These are phyloP conservation scores for Carabus problematicus DNA, from an alignment of 2,888 invertebrate species.

Conservation along the genomic window DNA sequence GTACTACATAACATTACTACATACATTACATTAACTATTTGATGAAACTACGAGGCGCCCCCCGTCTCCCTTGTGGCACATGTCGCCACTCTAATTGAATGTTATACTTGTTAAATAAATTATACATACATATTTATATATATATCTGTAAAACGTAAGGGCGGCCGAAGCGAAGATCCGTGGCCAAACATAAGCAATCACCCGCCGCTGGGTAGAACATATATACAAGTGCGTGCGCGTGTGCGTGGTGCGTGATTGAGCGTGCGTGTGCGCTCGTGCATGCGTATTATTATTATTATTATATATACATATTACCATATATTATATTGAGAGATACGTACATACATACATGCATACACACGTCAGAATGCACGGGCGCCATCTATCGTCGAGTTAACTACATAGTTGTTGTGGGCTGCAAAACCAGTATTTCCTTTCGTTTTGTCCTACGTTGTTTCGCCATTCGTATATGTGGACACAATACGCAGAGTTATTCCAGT, in stretches of 20 bases:
- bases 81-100: slow-evolving; percentile 53
- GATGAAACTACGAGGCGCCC: slow-evolving; percentile 30
- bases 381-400: slow-evolving; percentile 47
- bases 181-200: slow-evolving; percentile 43
- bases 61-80: slow-evolving; percentile 4
- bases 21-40: slow-evolving; percentile 12
- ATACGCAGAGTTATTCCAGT: slow-evolving; percentile 53
- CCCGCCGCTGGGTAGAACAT: slow-evolving; percentile 40
- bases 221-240: slow-evolving; percentile 6
- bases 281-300: no score
- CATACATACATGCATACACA: no score
- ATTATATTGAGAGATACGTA: no score
- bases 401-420: slow-evolving; percentile 56
- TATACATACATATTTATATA: slow-evolving; percentile 54
- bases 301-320: neutral
- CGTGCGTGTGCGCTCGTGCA: slow-evolving; percentile 35
- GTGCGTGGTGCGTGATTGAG: slow-evolving; percentile 33
- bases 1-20: neutral
- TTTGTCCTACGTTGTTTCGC: slow-evolving; percentile 54
- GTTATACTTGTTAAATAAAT: slow-evolving; percentile 59
- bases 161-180: slow-evolving; percentile 47
- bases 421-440: slow-evolving; percentile 56
- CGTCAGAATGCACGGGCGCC: neutral
- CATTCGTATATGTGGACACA: slow-evolving; percentile 50
- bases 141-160: slow-evolving; percentile 49